Percentiles rank a stretch among this genome's conserved stretches.
phyloP scores from a whole-genome alignment of 2,797 vertebrate species.

The Manis crassicaudata region DNA sequence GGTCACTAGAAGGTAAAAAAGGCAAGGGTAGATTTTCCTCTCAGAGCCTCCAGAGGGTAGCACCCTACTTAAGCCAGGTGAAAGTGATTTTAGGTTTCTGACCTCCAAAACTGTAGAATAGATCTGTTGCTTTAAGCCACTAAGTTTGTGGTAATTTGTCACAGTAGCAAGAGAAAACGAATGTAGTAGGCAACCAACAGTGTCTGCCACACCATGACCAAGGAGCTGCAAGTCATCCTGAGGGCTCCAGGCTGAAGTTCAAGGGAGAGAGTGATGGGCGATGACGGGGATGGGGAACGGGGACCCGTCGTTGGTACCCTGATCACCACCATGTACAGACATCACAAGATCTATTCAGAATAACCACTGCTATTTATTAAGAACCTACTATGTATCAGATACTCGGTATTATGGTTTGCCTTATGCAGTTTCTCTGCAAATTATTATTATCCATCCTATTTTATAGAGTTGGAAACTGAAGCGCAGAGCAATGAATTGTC shows the following conservation, averaged over 20 bases:
- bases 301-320: neutral
- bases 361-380: neutral
- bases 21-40: neutral
- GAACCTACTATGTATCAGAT: neutral
- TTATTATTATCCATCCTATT: neutral
- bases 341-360: neutral
- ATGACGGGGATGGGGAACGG: neutral
- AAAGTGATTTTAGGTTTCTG: neutral
- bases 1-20: neutral
- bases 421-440: neutral
- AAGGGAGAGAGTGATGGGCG: neutral
- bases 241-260: neutral
- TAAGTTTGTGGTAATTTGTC: neutral
- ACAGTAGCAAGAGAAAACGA: neutral
- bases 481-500: neutral
- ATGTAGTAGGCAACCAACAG: neutral
- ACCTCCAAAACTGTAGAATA: neutral
- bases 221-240: neutral
- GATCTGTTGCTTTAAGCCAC: neutral
- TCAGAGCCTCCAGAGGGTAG: neutral
- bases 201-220: neutral
- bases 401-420: neutral
- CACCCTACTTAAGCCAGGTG: neutral
- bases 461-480: neutral
- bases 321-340: neutral